Conservation (phyloP, 2,888 invertebrate species). For the Plutella xylostella region DNA sequence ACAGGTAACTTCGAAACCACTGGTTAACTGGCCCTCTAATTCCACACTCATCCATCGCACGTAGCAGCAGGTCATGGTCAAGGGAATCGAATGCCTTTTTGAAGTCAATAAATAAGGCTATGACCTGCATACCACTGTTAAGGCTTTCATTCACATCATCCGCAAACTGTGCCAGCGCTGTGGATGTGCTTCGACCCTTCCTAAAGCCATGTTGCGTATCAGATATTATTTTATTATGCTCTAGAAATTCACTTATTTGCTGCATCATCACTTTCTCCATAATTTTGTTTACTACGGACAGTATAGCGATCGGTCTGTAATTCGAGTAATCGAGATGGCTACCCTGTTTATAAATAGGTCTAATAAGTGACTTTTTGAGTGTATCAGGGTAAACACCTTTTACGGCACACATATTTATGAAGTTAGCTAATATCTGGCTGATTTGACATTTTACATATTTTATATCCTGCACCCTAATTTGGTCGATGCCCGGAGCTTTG, state of each 20-base stretch:
- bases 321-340: neutral
- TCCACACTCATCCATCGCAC: neutral
- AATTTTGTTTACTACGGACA: constrained; percentile 6
- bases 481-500: neutral
- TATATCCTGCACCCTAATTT: neutral
- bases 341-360: neutral
- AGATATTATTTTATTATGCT: no score
- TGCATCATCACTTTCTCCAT: neutral
- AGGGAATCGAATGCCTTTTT: neutral
- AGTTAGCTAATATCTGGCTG: no score
- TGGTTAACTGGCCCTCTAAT: no score
- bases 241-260: neutral
- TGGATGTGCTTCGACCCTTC: no score
- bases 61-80: neutral
- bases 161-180: no score
- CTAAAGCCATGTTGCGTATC: no score
- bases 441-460: no score
- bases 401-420: neutral
- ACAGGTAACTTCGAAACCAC: no score
- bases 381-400: neutral
- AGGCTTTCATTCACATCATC: no score
- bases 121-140: no score
- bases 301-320: constrained; percentile 1
- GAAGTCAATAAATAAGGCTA: constrained; percentile 1
- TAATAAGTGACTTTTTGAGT: neutral